Percentiles rank a stretch among this genome's conserved stretches.
These are phyloP conservation scores for Artibeus jamaicensis DNA, from an alignment of 2,797 vertebrate genomes.

Conservation along the genomic window DNA sequence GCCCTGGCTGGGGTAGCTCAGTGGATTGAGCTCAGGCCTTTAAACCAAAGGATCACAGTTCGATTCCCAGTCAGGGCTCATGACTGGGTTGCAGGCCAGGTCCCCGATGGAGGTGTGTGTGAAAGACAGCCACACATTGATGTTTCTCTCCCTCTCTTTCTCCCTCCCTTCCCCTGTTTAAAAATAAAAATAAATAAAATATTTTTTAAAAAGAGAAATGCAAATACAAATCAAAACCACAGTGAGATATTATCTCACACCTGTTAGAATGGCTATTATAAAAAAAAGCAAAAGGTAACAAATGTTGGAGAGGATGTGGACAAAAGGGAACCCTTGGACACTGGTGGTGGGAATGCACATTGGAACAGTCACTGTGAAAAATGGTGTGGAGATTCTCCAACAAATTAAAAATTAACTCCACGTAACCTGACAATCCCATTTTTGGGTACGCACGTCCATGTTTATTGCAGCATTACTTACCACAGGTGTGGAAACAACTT, in stretches of 20 bases:
- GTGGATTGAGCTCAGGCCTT: too few relatives aligned
- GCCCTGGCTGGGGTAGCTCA: too few relatives aligned
- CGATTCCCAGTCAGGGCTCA: too few relatives aligned
- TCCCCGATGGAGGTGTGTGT: too few relatives aligned
- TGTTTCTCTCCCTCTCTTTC: too few relatives aligned
- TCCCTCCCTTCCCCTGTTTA: too few relatives aligned
- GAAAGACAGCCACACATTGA: too few relatives aligned
- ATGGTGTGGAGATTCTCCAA: neutral
- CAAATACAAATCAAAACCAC: neutral
- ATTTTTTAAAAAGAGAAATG: neutral
- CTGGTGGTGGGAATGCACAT: neutral
- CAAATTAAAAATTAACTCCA: neutral
- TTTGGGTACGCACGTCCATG: neutral
- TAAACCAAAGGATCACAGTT: too few relatives aligned
- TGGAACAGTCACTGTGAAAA: neutral
- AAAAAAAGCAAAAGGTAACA: neutral
- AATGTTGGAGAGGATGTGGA: neutral
- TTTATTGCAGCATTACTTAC: neutral
- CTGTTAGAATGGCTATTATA: neutral
- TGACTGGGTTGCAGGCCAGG: too few relatives aligned
- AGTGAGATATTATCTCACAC: neutral
- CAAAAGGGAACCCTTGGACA: neutral
- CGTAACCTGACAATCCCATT: neutral
- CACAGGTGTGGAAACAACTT: neutral
- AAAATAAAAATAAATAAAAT: too few relatives aligned